phyloP scores from a whole-genome alignment of 1,140 invertebrate genomes.

The Trinorchestia longiramus region DNA sequence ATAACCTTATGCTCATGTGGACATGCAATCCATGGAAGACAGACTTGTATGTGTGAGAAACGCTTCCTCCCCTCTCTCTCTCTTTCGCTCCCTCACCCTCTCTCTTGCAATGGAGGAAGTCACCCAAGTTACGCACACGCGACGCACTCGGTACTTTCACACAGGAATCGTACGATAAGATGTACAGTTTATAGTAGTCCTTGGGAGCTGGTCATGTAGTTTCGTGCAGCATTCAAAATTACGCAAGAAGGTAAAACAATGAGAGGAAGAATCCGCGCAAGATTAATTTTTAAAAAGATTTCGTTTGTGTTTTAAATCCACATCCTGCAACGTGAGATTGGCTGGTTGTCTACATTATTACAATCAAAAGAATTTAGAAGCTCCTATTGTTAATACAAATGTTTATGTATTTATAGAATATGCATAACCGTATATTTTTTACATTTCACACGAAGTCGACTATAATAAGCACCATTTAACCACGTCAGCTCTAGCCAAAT shows the following conservation, averaged over 20 bases:
- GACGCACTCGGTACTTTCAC: neutral
- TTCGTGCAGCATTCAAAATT: neutral
- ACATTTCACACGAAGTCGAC: too few relatives aligned
- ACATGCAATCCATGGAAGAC: neutral
- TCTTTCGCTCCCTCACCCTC: too few relatives aligned
- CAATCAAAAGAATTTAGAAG: too few relatives aligned
- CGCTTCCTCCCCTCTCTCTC: neutral
- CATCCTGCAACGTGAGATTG: too few relatives aligned
- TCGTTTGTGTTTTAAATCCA: neutral
- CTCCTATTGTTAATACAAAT: too few relatives aligned
- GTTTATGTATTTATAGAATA: too few relatives aligned
- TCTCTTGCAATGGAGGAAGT: neutral
- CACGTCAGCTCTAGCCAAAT: neutral
- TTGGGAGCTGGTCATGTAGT: neutral
- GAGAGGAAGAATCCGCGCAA: neutral
- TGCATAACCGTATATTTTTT: too few relatives aligned
- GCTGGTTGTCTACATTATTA: too few relatives aligned
- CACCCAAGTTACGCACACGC: neutral
- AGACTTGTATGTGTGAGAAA: neutral
- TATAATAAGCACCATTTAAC: too few relatives aligned
- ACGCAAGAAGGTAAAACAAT: neutral
- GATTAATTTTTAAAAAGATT: neutral
- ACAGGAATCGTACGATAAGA: neutral
- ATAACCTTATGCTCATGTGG: neutral
- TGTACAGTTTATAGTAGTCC: neutral